A percentile compares a stretch with the other conserved stretches of the same genome.
Conservation (phyloP, 1,140 invertebrate species). For the Drosophila biarmipes region DNA sequence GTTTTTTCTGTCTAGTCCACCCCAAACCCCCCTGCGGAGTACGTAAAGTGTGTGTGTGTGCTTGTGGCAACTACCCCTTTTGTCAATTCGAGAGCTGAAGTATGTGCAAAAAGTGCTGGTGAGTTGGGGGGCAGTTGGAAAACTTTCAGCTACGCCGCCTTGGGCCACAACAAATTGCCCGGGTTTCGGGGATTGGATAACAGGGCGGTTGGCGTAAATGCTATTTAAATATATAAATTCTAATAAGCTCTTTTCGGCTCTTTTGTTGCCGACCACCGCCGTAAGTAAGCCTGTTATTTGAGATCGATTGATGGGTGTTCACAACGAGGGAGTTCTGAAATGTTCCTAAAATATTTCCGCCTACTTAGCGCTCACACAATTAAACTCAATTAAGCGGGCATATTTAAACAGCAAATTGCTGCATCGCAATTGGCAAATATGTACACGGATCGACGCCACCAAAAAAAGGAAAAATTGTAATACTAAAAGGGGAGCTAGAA, state of each 20-base stretch:
- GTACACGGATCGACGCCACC: slow-evolving; percentile 50
- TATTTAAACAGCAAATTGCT: slow-evolving; percentile 75
- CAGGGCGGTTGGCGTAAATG: slow-evolving; percentile 66
- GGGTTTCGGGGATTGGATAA: slow-evolving; percentile 47
- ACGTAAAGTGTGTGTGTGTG: slow-evolving; percentile 11
- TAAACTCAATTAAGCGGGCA: slow-evolving; percentile 80
- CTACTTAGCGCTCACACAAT: slow-evolving; percentile 69
- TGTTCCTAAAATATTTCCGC: slow-evolving; percentile 45
- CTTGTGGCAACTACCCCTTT: slow-evolving; percentile 72
- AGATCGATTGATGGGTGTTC: slow-evolving; percentile 30
- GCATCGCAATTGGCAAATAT: slow-evolving; percentile 72
- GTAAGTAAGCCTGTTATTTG: slow-evolving; percentile 39
- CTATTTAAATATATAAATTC: slow-evolving; percentile 84
- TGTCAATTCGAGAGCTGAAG: slow-evolving; percentile 53
- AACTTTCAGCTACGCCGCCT: slow-evolving; percentile 73
- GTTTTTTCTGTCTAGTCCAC: slow-evolving; percentile 69
- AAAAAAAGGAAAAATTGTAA: slow-evolving; percentile 5
- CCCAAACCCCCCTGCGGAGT: neutral
- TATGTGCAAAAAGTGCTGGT: slow-evolving; percentile 42
- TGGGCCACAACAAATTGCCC: slow-evolving; percentile 47
- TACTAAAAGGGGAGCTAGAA: neutral
- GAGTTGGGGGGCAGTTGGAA: slow-evolving; percentile 36
- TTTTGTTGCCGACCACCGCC: slow-evolving; percentile 10
- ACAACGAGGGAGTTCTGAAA: neutral
- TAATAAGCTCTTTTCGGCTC: slow-evolving; percentile 72